phyloP scores from a whole-genome alignment of 2,888 invertebrate genomes.

The Andrena dorsata region DNA sequence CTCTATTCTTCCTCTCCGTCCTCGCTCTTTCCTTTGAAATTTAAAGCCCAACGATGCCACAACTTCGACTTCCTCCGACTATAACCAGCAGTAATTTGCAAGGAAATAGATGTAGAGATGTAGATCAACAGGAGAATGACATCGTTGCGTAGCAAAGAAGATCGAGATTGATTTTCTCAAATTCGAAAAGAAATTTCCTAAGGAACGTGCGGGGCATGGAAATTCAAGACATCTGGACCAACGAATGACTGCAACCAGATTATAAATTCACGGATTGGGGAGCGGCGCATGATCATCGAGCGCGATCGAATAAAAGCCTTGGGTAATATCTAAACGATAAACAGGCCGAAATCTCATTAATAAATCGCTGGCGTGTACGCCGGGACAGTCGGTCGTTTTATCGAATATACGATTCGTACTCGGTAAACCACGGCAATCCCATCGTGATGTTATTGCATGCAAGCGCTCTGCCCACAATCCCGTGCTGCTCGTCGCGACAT shows the following conservation, averaged over 20 bases:
- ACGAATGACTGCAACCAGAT: conserved; percentile 30
- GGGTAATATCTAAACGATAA: conserved; percentile 49
- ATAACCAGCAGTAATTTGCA: too few species aligned
- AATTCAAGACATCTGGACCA: conserved; percentile 6
- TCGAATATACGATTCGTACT: conserved; percentile 57
- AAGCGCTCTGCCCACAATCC: background rate
- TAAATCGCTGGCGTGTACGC: conserved; percentile 42
- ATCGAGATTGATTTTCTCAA: too few species aligned
- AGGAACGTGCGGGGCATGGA: background rate
- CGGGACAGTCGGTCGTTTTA: conserved; percentile 46
- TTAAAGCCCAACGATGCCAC: too few species aligned
- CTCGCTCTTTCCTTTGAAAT: too few species aligned
- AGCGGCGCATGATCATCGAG: background rate
- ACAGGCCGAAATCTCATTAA: conserved; percentile 57
- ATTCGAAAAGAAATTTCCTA: background rate
- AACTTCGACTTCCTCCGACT: too few species aligned
- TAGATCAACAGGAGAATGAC: too few species aligned
- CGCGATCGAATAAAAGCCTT: conserved; percentile 37
- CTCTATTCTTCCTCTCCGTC: too few species aligned
- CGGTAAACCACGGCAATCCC: conserved; percentile 63
- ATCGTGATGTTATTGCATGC: conserved; percentile 47
- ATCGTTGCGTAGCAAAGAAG: too few species aligned
- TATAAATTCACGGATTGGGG: conserved; percentile 29
- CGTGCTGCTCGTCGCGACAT: conserved; percentile 4
- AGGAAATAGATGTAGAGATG: too few species aligned